These are phyloP conservation scores for Catotricha subobsoleta DNA, from an alignment of 2,888 invertebrate species.

Conservation along the genomic window DNA sequence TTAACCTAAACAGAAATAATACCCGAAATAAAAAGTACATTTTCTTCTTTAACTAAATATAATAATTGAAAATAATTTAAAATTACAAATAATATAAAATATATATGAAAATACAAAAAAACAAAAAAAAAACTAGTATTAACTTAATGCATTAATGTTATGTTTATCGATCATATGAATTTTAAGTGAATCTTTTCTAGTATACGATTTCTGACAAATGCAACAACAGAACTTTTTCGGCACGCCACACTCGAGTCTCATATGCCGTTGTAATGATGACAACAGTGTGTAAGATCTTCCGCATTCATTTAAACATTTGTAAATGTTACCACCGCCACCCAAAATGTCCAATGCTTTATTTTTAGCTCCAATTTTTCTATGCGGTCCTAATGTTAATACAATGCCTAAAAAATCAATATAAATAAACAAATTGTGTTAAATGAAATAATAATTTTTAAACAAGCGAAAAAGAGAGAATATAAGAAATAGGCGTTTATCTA, in stretches of 20 bases:
- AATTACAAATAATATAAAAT: not conserved
- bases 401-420: not conserved
- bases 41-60: too few relatives aligned
- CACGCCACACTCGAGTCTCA: slow-evolving; percentile 10
- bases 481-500: not conserved
- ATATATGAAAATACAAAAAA: not conserved
- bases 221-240: slow-evolving; percentile 10
- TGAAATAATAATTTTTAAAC: not conserved
- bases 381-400: slow-evolving; percentile 4
- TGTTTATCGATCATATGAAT: slow-evolving; percentile 10
- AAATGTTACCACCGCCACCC: not conserved
- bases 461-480: not conserved
- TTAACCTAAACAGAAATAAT: too few relatives aligned
- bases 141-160: not conserved
- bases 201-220: slow-evolving; percentile 9
- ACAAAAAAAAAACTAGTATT: not conserved
- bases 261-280: slow-evolving; percentile 11
- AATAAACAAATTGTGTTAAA: not conserved
- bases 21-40: too few relatives aligned
- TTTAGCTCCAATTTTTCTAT: slow-evolving; percentile 7
- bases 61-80: not conserved
- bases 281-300: slow-evolving; percentile 10
- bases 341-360: too few relatives aligned
- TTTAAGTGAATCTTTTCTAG: slow-evolving; percentile 11
- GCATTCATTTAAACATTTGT: slow-evolving; percentile 11